Conservation (phyloP, 2,888 invertebrate species). For the Aleiodes testaceus region DNA sequence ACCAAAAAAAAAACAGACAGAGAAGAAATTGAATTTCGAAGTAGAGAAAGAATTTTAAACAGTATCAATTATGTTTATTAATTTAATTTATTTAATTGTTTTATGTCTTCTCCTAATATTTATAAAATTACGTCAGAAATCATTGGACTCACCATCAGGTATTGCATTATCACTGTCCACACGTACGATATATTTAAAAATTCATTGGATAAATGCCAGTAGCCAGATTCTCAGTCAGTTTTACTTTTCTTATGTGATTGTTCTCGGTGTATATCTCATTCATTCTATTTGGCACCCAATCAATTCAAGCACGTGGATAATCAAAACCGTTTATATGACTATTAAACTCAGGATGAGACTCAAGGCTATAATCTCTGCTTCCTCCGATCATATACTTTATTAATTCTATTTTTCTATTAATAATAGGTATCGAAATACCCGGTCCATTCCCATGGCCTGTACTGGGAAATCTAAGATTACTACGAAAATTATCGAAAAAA, state of each 20-base stretch:
- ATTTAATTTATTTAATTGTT: constrained; percentile 1
- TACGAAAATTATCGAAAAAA: constrained; percentile 55
- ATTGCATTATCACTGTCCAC: background rate
- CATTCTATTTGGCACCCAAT: background rate
- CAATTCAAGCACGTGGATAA: constrained; percentile 24
- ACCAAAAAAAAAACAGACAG: background rate
- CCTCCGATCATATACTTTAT: background rate
- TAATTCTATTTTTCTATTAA: too few relatives aligned
- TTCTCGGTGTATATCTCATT: background rate
- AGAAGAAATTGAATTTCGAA: background rate
- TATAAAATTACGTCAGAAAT: background rate
- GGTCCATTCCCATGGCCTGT: constrained; percentile 68
- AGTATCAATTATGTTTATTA: background rate
- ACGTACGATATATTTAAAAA: background rate
- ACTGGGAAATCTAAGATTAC: constrained; percentile 58
- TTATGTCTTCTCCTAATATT: constrained; percentile 14
- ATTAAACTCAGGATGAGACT: background rate
- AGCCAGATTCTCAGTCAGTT: background rate
- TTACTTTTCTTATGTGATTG: background rate
- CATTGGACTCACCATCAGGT: constrained; percentile 10
- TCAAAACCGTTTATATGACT: background rate
- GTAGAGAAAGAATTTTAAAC: too few relatives aligned
- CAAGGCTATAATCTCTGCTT: background rate
- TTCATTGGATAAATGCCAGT: background rate
- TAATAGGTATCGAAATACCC: constrained; percentile 41